Evolutionary conservation across 2,888 invertebrate species (phyloP), one percentile per base, ranked within the genome.

Genomic region (Microplitis manilae): DNA sequence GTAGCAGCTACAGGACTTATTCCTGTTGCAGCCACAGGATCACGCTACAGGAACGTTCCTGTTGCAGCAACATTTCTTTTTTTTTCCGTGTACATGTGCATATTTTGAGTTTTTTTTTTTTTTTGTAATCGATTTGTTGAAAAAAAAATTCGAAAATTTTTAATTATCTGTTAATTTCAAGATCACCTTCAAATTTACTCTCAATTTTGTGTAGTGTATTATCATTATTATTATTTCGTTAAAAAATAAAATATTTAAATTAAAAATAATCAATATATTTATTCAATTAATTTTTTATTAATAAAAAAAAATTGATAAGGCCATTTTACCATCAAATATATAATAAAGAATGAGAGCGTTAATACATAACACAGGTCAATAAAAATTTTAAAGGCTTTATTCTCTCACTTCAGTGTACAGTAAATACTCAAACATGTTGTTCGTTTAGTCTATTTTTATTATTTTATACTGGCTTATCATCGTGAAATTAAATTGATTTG

Each of bases 401-500:
- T 70, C 70, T 70, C 70, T 59, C 50, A 50, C 30, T 30, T 13
- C 50, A 50, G 13, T 13, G 13, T 50, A 50, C 50, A 50, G 5
- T 50, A 50, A 50, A 50, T 50, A 50, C 50, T 13, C 13, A 68
- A 15, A 41, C 68, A 17, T 41, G 68, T 41, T 70, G 50, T 38
- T 40, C 61, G 71, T 65, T 15, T 65, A 39, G 15, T 64, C 20
- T 73, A 59, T 8, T 65, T 65, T 40, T 38, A 62, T 62, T 62
- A 40, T 38, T 70, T 67, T 68, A 71, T 64, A 75, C 41, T 79
- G 74, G 76, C 79, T 81, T 82, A 81, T 82, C 82, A 76, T 79
- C 75, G 78, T 70, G 75, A 79, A 82, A 81, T 81, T 81, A 78
- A 81, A 81, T 82, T 79, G 80, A 79, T 50, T 50, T 50, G 50